These are phyloP conservation scores for Aurelia sp. DNA, from an alignment of 30 jellyfish, hydroid and myxozoan genomes.

Conservation along the genomic window DNA sequence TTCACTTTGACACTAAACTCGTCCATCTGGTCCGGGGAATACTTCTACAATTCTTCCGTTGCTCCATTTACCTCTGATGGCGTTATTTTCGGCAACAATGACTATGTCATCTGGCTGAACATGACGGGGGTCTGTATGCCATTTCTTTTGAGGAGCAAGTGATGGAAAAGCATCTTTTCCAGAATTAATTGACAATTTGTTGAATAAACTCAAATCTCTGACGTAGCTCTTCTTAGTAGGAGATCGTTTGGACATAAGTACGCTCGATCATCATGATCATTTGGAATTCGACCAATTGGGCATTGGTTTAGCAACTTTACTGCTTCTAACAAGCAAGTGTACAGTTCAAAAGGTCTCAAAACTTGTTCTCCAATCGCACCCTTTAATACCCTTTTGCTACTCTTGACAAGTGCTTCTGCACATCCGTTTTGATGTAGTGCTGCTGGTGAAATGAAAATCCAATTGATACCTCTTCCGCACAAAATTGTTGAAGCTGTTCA, in stretches of 20 bases:
- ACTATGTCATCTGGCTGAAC: constrained; percentile 53
- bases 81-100: constrained; percentile 55
- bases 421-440: constrained; percentile 80
- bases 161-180: constrained; percentile 59
- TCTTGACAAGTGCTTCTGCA: constrained; percentile 75
- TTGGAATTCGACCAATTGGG: constrained; percentile 77
- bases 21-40: constrained; percentile 74
- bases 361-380: constrained; percentile 67
- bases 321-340: constrained; percentile 67
- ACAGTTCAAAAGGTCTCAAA: constrained; percentile 54
- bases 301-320: constrained; percentile 66
- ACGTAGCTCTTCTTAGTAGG: constrained; percentile 78
- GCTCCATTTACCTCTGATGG: constrained; percentile 73
- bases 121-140: constrained; percentile 60
- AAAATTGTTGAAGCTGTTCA: constrained; percentile 28
- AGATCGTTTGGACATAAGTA: constrained; percentile 80
- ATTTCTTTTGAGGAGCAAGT: constrained; percentile 18
- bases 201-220: constrained; percentile 73
- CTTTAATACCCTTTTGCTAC: constrained; percentile 45
- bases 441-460: constrained; percentile 76
- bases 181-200: constrained; percentile 59
- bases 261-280: constrained; percentile 85
- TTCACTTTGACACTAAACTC: constrained; percentile 59
- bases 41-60: constrained; percentile 48
- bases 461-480: constrained; percentile 66